Evolutionary conservation across 2,113 vertebrate genomes (phyloP), one percentile per base, ranked within the genome.

Genomic region (Clarias macrocephalus): DNA sequence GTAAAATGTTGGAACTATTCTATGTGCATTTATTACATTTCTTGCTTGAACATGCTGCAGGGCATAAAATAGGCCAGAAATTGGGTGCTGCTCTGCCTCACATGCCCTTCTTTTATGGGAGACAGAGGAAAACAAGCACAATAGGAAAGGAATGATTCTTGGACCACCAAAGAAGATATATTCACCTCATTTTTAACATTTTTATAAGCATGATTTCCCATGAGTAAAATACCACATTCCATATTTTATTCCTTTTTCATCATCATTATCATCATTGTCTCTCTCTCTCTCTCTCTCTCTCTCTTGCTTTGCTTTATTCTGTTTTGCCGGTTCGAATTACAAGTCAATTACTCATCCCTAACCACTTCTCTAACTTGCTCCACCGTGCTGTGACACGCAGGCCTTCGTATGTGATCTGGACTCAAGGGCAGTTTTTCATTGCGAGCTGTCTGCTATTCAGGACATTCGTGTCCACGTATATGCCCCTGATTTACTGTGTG

Each of bases 401-500:
- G 0, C 15, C 80, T 83, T 85, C 37, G 30, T 42, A 84, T 42
- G 42, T 79, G 54, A 66, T 84, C 86, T 80, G 79, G 48, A 72
- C 23, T 80, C 56, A 77, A 63, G 59, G 52, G 33, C 52, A 48
- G 80, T 87, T 60, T 84, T 75, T 89, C 76, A 80, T 42, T 82
- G n/a, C 30, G 52, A 85, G 28, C 76, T 37, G 73, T 76, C 80
- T 88, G 89, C 63, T 28, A 79, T 60, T 85, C 56, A 68, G 57
- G 54, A 56, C 63, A 86, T 87, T 85, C 65, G 79, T 57, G 57
- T 75, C 37, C 52, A 59, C 56, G 70, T 82, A 28, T 52, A 68
- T 21, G 9, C 77, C 66, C 52, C 66, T 56, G 85, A 85, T 84
- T 83, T 83, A 84, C 68, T 89, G 60, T 21, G 23, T 85, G 63